These are phyloP conservation scores for Lycaena phlaeas DNA, from an alignment of 2,888 invertebrate genomes.

Conservation along the genomic window DNA sequence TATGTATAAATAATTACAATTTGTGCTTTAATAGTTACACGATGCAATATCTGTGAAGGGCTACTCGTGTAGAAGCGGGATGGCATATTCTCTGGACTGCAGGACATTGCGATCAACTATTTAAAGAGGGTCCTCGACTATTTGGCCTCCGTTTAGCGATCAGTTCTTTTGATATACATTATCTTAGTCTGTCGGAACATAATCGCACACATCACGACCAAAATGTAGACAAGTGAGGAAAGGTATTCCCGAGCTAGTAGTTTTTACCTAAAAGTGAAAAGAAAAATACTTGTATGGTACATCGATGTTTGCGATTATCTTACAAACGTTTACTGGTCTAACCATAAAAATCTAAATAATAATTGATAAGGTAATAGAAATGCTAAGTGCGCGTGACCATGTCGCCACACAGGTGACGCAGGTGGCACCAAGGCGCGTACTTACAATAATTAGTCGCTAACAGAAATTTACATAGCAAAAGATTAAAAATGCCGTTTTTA, in stretches of 20 bases:
- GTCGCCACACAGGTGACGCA: too few species aligned
- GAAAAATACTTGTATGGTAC: too few species aligned
- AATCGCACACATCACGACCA: background rate
- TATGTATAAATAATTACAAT: slow-evolving; percentile 21
- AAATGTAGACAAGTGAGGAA: background rate
- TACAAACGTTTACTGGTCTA: background rate
- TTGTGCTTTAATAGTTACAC: slow-evolving; percentile 21
- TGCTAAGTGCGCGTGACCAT: too few species aligned
- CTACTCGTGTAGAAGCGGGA: slow-evolving; percentile 19
- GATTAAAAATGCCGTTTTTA: too few species aligned
- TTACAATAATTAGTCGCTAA: too few species aligned
- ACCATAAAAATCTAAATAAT: too few species aligned
- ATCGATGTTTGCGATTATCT: background rate
- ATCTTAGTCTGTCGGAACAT: background rate
- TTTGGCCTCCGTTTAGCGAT: slow-evolving; percentile 23
- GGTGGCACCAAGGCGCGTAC: too few species aligned
- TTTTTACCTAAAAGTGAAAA: too few species aligned
- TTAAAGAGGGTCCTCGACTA: slow-evolving; percentile 17
- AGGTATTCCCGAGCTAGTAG: too few species aligned
- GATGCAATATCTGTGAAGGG: slow-evolving; percentile 15
- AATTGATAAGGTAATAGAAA: too few species aligned
- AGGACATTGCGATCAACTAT: slow-evolving; percentile 12
- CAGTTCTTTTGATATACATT: slow-evolving; percentile 18
- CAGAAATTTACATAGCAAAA: too few species aligned
- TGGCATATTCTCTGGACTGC: slow-evolving; percentile 18